Base-by-base conservation (phyloP, 2,888 invertebrate genomes). In the Empis stercorea region DNA sequence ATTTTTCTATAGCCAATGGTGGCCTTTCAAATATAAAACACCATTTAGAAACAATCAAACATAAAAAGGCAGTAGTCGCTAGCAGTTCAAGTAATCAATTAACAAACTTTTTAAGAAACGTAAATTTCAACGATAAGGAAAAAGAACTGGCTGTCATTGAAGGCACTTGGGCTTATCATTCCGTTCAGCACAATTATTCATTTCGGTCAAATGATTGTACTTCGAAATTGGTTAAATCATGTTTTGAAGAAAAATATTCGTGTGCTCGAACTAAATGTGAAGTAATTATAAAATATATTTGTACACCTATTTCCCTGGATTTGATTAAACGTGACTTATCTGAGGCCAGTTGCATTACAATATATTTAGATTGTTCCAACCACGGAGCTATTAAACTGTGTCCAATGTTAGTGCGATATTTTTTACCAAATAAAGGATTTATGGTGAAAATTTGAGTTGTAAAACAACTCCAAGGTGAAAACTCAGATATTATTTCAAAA, bases 121-220 rank as follows among this genome's bases (percentile, higher is more conserved):
- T 42, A 46, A 44, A 44, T 30, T 53, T 49, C 40, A 48, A 48
- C 30, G 48, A 50, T 30, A 52, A 45, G 16, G 53, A 57, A 50
- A 50, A 53, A 38, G 48, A 56, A 27, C 43, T 57, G 32, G 55
- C 57, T 41, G 38, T 49, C 48, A 44, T 51, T 23, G 55, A 56
- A 54, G 55, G 54, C 34, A 42, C 51, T 43, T 56, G 49, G 49
- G 53, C 56, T 46, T 58, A 53, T 53, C 57, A 58, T 52, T 54
- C 56, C 17, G 49, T 55, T 46, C 40, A 50, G 17, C 56, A 57
- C 43, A 56, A 55, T 46, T 54, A 54, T 48, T 56, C 52, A 51
- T 56, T 57, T 45, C 43, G 48, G 16, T 54, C 52, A 11, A 56
- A 53, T 46, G 52, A 59, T 41, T 57, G 56, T 45, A 57, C 44